Evolutionary conservation across 2,888 invertebrate species (phyloP), one percentile per base, ranked within the genome.

Genomic region (Rhagium mordax): DNA sequence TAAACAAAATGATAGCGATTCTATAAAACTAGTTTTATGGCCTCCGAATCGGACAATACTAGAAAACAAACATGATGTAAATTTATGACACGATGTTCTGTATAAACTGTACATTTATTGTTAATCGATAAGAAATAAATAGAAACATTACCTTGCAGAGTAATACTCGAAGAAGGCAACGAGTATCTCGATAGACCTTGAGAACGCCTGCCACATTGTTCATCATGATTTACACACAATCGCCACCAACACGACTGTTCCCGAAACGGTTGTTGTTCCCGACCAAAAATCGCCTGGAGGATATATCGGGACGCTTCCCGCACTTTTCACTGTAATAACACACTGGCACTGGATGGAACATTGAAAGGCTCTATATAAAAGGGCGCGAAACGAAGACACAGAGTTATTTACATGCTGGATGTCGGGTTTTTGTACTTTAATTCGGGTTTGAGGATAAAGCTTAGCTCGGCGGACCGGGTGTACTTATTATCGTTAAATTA

Each of bases 91-190:
- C n/a, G n/a, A n/a, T n/a, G n/a, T n/a, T n/a, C n/a, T n/a, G n/a
- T n/a, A n/a, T n/a, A n/a, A n/a, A n/a, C n/a, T n/a, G n/a, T n/a
- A n/a, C n/a, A n/a, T n/a, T n/a, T n/a, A n/a, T n/a, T n/a, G n/a
- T n/a, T n/a, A n/a, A n/a, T n/a, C n/a, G n/a, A 24, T 24, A 24
- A 57, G 16, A 16, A 57, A 16, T 41, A 59, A 15, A 33, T 16
- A 18, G 33, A 20, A 47, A 18, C n/a, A 61, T 90, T 90, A 93
- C 93, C 93, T 93, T 84, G 93, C 91, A 74, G 93, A 92, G 89
- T 95, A 95, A 87, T 94, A 94, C 87, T 95, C 94, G 91, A 95
- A 94, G 90, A 94, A 93, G 67, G 94, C 94, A 77, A 94, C 94
- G 85, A 94, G 90, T 85, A 94, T 94, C 89, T 95, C 94, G 87